Base-by-base conservation (phyloP, 2,888 invertebrate species). In the Pseudeuparius sepicola region DNA sequence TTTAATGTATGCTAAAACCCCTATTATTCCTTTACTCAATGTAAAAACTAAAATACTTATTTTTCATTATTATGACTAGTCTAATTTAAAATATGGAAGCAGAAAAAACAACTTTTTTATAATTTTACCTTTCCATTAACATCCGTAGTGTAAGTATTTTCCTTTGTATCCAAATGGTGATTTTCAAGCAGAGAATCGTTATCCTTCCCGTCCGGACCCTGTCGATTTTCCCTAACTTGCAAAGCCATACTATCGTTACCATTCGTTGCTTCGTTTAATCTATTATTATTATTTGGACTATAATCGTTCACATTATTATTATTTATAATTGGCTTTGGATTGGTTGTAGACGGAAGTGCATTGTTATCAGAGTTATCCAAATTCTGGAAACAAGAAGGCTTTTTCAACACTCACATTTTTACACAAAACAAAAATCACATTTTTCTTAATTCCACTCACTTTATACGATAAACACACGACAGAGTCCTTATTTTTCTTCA, bases 121-220 rank as follows among this genome's bases (percentile, higher is more conserved):
- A n/a, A n/a, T n/a, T n/a, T 84, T 67, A 82, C 85, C 71, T 86
- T 87, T 61, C 84, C 85, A 69, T 86, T 86, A 66, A 81, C 73
- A 63, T 78, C 77, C 48, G 79, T 75, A 48, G 75, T 72, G 65
- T 78, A 76, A 26, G 56, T 57, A 42, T 51, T 59, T 65, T 67
- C 70, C 32, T 48, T 49, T 4, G 45, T 37, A 61, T 71, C 71
- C 60, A 75, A 71, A 54, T 73, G 57, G 55, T 76, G 74, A 55
- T 72, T 73, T 31, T 66, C 66, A 49, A 73, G 64, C 54, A 71
- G 67, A 12, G 73, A 71, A 52, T 84, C 83, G 59, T 82, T 77
- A 61, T 86, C 86, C 58, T 82, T 83, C 14, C 86, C 86, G 54
- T 86, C 86, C 3, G 86, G 86, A 28, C 79, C 83, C 59, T 72